Evolutionary conservation across 2,113 vertebrate genomes (phyloP).

Genomic region (Anser cygnoides): DNA sequence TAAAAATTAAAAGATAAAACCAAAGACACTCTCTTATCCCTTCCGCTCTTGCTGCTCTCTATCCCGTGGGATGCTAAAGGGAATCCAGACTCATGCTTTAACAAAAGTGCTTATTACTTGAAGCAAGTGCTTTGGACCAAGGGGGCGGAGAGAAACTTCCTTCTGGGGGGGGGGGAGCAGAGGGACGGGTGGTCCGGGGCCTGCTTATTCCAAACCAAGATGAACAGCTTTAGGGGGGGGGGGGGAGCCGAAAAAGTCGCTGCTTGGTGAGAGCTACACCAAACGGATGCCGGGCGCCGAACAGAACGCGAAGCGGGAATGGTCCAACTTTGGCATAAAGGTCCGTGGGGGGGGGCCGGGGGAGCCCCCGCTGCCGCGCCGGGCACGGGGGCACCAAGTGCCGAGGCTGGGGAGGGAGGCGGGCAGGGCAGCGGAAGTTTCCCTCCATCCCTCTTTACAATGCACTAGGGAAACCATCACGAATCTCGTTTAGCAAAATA

Average conservation of each 20-base stretch:
- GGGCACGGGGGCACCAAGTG: not conserved
- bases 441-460: constrained; percentile 77
- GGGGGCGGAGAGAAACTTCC: constrained; percentile 78
- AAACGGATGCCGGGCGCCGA: not conserved
- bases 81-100: constrained; percentile 74
- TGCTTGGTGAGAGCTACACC: not conserved
- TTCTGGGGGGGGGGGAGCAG: not conserved
- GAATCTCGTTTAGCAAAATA: constrained; percentile 78
- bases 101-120: constrained; percentile 93
- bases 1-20: constrained; percentile 65
- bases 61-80: constrained; percentile 69
- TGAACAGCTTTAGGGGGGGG: not conserved
- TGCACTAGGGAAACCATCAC: constrained; percentile 74
- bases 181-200: not conserved
- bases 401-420: not conserved
- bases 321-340: constrained; percentile 47
- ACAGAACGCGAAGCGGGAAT: not conserved
- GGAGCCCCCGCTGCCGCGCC: not conserved
- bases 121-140: constrained; percentile 95
- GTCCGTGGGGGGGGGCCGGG: not conserved
- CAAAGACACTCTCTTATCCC: constrained; percentile 61
- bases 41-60: constrained; percentile 14
- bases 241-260: not conserved
- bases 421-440: constrained; percentile 60
- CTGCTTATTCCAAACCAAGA: not conserved